phyloP scores from a whole-genome alignment of 2,888 invertebrate species.

The Leptinotarsa tumamoca region DNA sequence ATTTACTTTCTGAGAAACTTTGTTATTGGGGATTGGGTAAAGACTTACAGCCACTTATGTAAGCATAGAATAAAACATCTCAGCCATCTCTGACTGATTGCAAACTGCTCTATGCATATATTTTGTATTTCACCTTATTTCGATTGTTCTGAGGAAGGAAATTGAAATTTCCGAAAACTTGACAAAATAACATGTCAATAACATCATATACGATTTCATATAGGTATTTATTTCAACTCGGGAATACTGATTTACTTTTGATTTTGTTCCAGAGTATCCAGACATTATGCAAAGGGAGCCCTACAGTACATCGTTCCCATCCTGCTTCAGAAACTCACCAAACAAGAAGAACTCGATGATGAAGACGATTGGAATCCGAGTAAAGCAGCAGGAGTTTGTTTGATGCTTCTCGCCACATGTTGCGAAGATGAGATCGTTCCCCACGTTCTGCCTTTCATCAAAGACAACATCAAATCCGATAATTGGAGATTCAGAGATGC shows the following conservation, averaged over 20 bases:
- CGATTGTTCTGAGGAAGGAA: no score
- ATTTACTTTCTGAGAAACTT: no score
- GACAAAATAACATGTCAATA: no score
- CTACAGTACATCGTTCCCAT: slow-evolving; percentile 95
- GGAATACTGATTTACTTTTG: background rate
- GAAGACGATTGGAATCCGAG: slow-evolving; percentile 99
- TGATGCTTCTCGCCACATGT: slow-evolving; percentile 97
- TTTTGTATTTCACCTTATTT: no score
- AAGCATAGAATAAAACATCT: no score
- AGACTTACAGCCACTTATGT: no score
- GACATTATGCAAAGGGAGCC: slow-evolving; percentile 98
- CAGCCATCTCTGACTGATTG: no score
- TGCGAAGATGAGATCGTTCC: slow-evolving; percentile 95
- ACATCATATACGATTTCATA: no score
- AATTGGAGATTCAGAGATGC: slow-evolving; percentile 93
- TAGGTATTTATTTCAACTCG: no score
- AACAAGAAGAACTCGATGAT: slow-evolving; percentile 97
- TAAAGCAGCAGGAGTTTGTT: slow-evolving; percentile 98
- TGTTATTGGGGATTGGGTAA: no score
- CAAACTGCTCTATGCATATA: no score
- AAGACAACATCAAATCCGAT: slow-evolving; percentile 90
- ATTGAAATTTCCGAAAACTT: no score
- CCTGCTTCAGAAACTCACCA: slow-evolving; percentile 91
- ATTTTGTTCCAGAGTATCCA: slow-evolving; percentile 77
- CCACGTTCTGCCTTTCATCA: slow-evolving; percentile 95